Conservation (phyloP, 2,797 vertebrate species). For the Pempheris klunzingeri region DNA sequence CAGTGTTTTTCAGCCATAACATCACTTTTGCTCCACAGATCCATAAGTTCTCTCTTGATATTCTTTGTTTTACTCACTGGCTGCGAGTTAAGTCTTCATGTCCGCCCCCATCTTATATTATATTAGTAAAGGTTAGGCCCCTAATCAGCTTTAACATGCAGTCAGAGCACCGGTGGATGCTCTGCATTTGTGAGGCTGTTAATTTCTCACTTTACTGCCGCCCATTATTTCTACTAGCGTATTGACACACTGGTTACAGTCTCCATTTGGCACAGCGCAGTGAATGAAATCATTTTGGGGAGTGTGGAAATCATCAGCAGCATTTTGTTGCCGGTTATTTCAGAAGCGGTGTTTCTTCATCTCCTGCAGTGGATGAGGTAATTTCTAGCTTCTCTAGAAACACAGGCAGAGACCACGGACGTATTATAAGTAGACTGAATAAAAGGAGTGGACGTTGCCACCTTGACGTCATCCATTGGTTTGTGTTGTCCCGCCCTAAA, state of each 20-base stretch:
- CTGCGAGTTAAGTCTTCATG: not conserved
- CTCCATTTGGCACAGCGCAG: conserved; percentile 27
- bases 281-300: conserved; percentile 11
- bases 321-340: conserved; percentile 40
- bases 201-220: conserved; percentile 27
- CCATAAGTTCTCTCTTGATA: too few relatives aligned
- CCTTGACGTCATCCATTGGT: too few relatives aligned
- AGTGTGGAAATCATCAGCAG: conserved; percentile 42
- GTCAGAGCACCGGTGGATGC: too few relatives aligned
- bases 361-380: too few relatives aligned
- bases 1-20: not conserved
- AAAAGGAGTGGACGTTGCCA: too few relatives aligned
- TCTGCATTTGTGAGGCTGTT: conserved; percentile 27
- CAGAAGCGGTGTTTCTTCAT: too few relatives aligned
- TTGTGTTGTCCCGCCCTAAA: too few relatives aligned
- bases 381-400: too few relatives aligned
- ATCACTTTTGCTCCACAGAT: not conserved
- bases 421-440: too few relatives aligned
- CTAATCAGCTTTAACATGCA: conserved; percentile 41
- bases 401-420: not conserved
- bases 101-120: not conserved
- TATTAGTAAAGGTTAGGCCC: conserved; percentile 17
- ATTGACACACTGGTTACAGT: not conserved
- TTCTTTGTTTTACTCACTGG: not conserved
- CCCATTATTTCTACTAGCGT: not conserved